A percentile compares a stretch with the other conserved stretches of the same genome.
phyloP scores from a whole-genome alignment of 2,797 vertebrate genomes.

The Falco berigora region DNA sequence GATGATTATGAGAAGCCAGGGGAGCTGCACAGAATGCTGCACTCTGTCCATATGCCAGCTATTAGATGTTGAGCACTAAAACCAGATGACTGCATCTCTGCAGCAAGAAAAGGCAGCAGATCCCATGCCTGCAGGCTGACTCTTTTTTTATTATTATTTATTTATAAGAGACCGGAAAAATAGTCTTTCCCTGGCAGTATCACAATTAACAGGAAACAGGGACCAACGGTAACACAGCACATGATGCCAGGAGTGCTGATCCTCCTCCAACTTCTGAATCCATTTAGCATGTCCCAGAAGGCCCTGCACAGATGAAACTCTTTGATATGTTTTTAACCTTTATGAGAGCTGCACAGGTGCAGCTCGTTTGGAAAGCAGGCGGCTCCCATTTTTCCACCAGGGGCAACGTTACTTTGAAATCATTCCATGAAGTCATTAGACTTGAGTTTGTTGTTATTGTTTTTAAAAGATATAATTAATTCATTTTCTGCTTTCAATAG shows the following conservation, averaged over 20 bases:
- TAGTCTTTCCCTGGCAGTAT: neutral
- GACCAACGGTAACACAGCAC: neutral
- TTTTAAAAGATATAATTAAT: slow-evolving; percentile 30
- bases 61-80: slow-evolving; percentile 6
- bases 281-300: neutral
- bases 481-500: neutral
- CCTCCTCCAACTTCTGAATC: slow-evolving; percentile 3
- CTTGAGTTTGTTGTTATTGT: slow-evolving; percentile 24
- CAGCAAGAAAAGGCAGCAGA: slow-evolving; percentile 15
- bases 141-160: neutral
- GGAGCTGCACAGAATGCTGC: neutral
- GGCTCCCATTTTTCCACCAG: slow-evolving; percentile 22
- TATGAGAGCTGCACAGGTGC: slow-evolving; percentile 29
- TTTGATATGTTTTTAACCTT: slow-evolving; percentile 34
- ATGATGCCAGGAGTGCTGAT: neutral
- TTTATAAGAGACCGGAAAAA: neutral
- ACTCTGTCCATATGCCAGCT: neutral
- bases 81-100: neutral
- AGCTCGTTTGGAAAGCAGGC: slow-evolving; percentile 38
- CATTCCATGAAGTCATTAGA: slow-evolving; percentile 45
- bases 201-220: slow-evolving; percentile 25
- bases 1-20: neutral
- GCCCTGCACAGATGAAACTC: neutral
- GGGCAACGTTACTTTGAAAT: slow-evolving; percentile 53
- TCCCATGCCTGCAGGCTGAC: neutral